Base-by-base conservation (phyloP, 2,888 invertebrate species). In the Acleris literana region DNA sequence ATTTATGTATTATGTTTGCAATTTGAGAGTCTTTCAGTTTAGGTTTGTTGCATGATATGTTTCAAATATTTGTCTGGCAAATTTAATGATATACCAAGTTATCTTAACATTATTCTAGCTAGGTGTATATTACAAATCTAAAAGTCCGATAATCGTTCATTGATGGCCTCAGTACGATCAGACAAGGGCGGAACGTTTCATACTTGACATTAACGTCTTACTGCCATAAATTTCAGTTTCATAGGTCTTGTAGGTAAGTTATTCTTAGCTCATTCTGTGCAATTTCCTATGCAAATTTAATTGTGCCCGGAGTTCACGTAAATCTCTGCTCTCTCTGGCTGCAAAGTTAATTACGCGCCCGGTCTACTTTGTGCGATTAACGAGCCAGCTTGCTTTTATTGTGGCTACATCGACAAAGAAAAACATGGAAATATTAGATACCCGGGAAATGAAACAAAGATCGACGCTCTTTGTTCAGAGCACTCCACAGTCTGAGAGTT, bases 271-370 rank as follows among this genome's bases (percentile, higher is more conserved):
- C 79, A 86, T 88, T 86, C 87, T 78, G 83, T 88, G 85, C 90
- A 90, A 92, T 92, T 90, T 90, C 88, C 91, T 91, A 92, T 92
- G 92, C 91, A 92, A 92, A 92, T 91, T 90, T 92, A 91, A 92
- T 91, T 91, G 91, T 89, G 82, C 91, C 90, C 90, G 81, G 77
- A 85, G 87, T 87, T 84, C 88, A 83, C 87, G 91, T 92, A 92
- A 92, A 92, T 92, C 92, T 90, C 88, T 83, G 81, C 85, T 86
- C 77, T 76, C 85, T 83, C 85, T 81, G 75, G 81, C 83, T 86
- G 88, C 86, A 87, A 89, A 92, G 90, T 92, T 92, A 92, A 92
- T 92, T 92, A 92, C 87, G 83, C 83, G 80, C 80, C 76, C 76
- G 81, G 83, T 82, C 79, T 82, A 84, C 83, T 86, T 85, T 78